These are phyloP conservation scores for Rhopalosiphum maidis DNA, from an alignment of 1,140 invertebrate species.

Conservation along the genomic window DNA sequence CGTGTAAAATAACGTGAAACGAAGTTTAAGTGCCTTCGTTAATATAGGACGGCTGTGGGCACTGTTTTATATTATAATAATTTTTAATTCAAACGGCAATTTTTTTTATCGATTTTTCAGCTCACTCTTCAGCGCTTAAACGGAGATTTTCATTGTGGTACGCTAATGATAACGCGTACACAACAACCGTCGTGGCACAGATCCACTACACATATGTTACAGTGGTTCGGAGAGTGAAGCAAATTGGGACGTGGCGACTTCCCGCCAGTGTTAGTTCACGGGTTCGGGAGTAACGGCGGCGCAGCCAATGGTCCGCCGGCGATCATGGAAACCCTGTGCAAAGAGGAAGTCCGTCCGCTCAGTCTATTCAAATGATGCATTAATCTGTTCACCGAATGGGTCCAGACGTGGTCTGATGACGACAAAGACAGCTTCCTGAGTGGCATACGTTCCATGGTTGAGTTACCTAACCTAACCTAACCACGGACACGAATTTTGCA, in stretches of 20 bases:
- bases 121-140: background rate
- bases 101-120: background rate
- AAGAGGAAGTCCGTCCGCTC: slow-evolving; percentile 74
- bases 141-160: slow-evolving; percentile 15
- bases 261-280: slow-evolving; percentile 76
- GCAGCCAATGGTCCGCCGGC: slow-evolving; percentile 78
- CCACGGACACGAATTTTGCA: slow-evolving; percentile 75
- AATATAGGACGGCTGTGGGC: background rate
- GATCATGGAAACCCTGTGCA: slow-evolving; percentile 71
- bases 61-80: background rate
- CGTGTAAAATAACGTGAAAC: background rate
- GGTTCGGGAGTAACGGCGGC: slow-evolving; percentile 64
- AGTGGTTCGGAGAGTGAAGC: slow-evolving; percentile 91
- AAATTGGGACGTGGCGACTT: slow-evolving; percentile 86
- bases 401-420: slow-evolving; percentile 77
- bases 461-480: too few species aligned
- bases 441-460: slow-evolving; percentile 73
- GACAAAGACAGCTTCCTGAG: slow-evolving; percentile 75
- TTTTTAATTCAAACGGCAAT: background rate
- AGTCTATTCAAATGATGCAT: slow-evolving; percentile 88
- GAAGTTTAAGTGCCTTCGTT: background rate
- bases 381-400: slow-evolving; percentile 88
- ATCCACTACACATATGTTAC: slow-evolving; percentile 79
- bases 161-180: slow-evolving; percentile 39
- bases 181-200: slow-evolving; percentile 68